phyloP scores from a whole-genome alignment of 2,113 vertebrate genomes.

The Solea solea region DNA sequence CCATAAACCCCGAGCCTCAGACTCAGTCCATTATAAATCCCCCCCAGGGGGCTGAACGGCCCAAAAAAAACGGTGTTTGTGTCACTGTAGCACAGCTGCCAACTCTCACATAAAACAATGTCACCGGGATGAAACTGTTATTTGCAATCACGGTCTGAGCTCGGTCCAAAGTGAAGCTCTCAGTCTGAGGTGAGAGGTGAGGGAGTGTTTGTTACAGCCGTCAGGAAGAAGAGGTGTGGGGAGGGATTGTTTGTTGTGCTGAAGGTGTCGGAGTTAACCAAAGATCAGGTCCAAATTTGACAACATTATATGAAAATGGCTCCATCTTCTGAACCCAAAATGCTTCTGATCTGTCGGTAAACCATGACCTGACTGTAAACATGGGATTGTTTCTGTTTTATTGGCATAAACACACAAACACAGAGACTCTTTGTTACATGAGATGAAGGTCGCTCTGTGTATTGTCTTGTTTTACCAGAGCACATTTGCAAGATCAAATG shows the following conservation, averaged over 20 bases:
- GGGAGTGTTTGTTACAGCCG: neutral
- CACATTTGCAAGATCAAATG: neutral
- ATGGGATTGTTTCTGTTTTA: neutral
- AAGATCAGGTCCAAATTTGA: constrained; percentile 7
- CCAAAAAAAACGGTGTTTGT: neutral
- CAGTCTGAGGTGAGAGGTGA: neutral
- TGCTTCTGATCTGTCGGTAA: neutral
- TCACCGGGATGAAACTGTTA: constrained; percentile 14
- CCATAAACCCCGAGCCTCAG: constrained; percentile 5
- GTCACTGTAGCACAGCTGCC: constrained; percentile 7
- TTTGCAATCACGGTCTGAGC: neutral
- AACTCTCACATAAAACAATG: neutral
- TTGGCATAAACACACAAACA: neutral
- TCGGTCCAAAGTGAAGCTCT: neutral
- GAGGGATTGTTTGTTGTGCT: constrained; percentile 10
- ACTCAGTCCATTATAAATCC: constrained; percentile 2
- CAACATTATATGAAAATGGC: neutral
- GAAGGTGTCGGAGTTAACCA: constrained; percentile 21
- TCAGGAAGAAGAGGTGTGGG: neutral
- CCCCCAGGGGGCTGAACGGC: constrained; percentile 4
- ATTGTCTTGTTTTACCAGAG: neutral
- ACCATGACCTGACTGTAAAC: constrained; percentile 2
- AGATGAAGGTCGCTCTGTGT: neutral
- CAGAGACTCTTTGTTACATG: neutral
- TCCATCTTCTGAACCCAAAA: neutral